A percentile compares a stretch with the other conserved stretches of the same genome.
These are phyloP conservation scores for Synergus gifuensis DNA, from an alignment of 2,888 invertebrate species.

Conservation along the genomic window DNA sequence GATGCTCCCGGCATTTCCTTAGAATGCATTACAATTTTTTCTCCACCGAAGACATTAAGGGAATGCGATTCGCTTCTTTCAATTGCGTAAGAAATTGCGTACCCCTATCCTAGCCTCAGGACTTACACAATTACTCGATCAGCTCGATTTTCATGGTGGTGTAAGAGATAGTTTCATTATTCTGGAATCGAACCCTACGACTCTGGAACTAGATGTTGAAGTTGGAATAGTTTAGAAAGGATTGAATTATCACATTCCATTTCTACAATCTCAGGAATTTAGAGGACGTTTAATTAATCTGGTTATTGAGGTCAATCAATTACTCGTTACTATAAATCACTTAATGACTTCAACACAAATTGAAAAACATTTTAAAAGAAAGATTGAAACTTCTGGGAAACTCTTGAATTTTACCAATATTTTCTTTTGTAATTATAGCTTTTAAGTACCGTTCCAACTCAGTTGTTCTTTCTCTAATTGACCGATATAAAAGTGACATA, in stretches of 20 bases:
- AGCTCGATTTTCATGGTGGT: constrained; percentile 18
- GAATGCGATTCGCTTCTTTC: constrained; percentile 12
- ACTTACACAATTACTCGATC: constrained; percentile 25
- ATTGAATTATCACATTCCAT: constrained; percentile 6
- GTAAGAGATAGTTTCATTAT: constrained; percentile 37
- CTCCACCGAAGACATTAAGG: constrained; percentile 18
- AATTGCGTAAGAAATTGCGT: constrained; percentile 35
- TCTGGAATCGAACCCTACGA: constrained; percentile 22
- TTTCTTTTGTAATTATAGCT: background rate
- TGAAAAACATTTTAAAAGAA: no score
- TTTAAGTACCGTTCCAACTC: background rate
- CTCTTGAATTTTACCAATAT: background rate
- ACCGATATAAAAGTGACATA: constrained; percentile 1
- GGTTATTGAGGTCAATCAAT: background rate
- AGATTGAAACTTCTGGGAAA: background rate
- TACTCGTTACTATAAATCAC: background rate
- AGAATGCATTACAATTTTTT: constrained; percentile 2
- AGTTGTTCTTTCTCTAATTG: background rate
- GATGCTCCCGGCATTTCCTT: background rate
- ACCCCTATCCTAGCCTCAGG: constrained; percentile 25
- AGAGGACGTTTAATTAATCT: background rate
- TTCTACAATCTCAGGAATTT: constrained; percentile 6
- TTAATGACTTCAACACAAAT: background rate
- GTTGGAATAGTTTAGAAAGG: constrained; percentile 27
- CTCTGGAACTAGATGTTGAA: background rate